A percentile compares a stretch with the other conserved stretches of the same genome.
phyloP scores from a whole-genome alignment of 2,888 invertebrate species.

The Phasia obesa region DNA sequence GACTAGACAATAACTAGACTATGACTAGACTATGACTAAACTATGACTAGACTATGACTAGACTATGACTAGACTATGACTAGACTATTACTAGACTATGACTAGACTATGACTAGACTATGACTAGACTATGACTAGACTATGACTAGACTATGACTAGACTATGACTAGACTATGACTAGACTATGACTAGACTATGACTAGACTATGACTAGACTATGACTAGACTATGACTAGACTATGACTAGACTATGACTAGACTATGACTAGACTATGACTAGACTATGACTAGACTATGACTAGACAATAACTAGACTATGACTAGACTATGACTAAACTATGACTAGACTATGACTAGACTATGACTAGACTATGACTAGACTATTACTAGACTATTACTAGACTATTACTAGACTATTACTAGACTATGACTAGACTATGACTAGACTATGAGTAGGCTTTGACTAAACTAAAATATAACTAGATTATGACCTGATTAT shows the following conservation, averaged over 20 bases:
- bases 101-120: neutral
- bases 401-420: neutral
- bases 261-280: neutral
- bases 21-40: neutral
- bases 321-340: neutral
- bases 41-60: too few species aligned
- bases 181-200: neutral
- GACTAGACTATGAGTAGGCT: neutral
- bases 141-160: neutral
- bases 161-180: neutral
- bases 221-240: neutral
- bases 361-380: neutral
- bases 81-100: neutral
- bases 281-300: too few species aligned
- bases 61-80: too few species aligned
- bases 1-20: too few species aligned
- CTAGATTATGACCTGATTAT: too few species aligned
- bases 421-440: neutral
- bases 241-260: too few species aligned
- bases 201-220: neutral
- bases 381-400: neutral
- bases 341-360: too few species aligned
- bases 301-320: too few species aligned
- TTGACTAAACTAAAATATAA: too few species aligned
- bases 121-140: neutral